Evolutionary conservation across 2,888 invertebrate genomes (phyloP), one percentile per base, ranked within the genome.

Genomic region (Tanytarsus gracilentus): DNA sequence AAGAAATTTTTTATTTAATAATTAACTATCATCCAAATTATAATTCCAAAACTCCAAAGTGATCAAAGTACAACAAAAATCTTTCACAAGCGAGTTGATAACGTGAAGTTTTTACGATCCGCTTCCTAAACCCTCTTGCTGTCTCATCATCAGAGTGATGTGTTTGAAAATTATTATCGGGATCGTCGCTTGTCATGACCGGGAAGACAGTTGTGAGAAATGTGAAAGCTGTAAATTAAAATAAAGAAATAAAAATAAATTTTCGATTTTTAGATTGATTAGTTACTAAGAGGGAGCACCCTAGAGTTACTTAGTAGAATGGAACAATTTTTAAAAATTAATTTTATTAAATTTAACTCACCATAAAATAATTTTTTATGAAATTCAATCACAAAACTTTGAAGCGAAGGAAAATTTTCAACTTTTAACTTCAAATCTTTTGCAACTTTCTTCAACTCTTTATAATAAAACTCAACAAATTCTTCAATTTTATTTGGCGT

Each of bases 111-210:
- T 56, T 56, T 18, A 56, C 4, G 1, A 56, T 5, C 26, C 40
- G 23, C 7, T 11, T 18, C 9, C 23, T 39, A 9, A 40, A 40
- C 1, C 26, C 21, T 8, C 9, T 56, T 25, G 40, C 5, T 40
- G 16, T 33, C 3, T 56, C 40, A 21, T 40, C 26, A 8, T 25
- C 8, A 8, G 55, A 40, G 14, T 56, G 39, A 40, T 40, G 27
- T 9, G 55, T 21, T 14, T n/a, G n/a, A 11, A 56, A 40, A 18
- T 56, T 40, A 39, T 56, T 56, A 25, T 40, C 55, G 11, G 25
- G 33, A 27, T 56, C 55, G 14, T 56, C 40, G 3, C 21, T 18
- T 8, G 18, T 40, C 55, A 56, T 56, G 3, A 56, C 2, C 9
- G 55, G 27, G 2, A 27, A 16, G 11, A 56, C 16, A 23, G 7